Percentiles rank a stretch among this genome's conserved stretches.
These are phyloP conservation scores for Lumbricus terrestris DNA, from an alignment of 2,888 invertebrate species.

Conservation along the genomic window DNA sequence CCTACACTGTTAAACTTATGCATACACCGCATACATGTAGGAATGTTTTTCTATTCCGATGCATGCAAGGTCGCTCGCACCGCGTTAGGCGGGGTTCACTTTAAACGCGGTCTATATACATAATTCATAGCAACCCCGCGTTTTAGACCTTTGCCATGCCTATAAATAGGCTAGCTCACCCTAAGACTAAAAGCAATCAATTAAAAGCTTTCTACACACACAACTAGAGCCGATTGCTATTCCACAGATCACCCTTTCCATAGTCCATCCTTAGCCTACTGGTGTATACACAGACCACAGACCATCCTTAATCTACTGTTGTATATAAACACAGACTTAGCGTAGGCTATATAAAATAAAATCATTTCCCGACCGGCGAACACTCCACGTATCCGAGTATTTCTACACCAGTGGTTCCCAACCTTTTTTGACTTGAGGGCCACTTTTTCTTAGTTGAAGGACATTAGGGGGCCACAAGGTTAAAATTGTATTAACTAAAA, in stretches of 20 bases:
- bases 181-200: not conserved
- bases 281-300: not conserved
- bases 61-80: not conserved
- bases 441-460: too few relatives aligned
- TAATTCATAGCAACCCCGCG: not conserved
- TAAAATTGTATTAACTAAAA: too few relatives aligned
- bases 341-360: not conserved
- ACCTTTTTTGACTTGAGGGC: too few relatives aligned
- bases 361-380: not conserved
- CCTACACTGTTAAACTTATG: too few relatives aligned
- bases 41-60: too few relatives aligned
- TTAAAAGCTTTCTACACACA: not conserved
- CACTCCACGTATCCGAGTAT: too few relatives aligned
- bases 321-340: not conserved
- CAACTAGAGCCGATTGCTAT: not conserved
- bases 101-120: not conserved
- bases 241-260: not conserved
- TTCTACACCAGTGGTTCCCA: too few relatives aligned
- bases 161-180: not conserved
- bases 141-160: not conserved
- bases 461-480: too few relatives aligned
- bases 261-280: not conserved
- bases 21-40: too few relatives aligned
- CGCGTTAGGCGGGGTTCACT: not conserved
- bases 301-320: not conserved